Conservation (phyloP, 2,113 vertebrate genomes). For the Nanorana parkeri region DNA sequence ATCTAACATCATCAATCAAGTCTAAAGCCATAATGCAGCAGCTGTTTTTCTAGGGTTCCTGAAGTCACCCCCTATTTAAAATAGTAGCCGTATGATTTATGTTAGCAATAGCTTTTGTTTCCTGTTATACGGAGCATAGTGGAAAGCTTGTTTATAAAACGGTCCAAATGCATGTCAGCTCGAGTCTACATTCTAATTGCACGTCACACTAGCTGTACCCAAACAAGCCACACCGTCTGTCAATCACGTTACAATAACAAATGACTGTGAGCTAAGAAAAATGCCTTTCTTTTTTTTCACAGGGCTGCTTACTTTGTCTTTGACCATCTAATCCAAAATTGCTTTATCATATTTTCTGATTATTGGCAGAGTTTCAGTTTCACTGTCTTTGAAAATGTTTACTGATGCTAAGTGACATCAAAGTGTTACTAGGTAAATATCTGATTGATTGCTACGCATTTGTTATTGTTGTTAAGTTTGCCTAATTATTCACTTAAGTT, state of each 20-base stretch:
- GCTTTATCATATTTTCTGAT: background rate
- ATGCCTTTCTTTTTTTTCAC: background rate
- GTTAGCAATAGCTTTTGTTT: conserved; percentile 36
- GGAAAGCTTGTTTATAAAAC: conserved; percentile 46
- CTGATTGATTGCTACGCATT: too few species aligned
- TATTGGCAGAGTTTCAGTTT: background rate
- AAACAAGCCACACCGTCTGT: conserved; percentile 37
- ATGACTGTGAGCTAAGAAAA: background rate
- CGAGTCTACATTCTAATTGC: conserved; percentile 42
- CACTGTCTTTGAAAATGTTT: background rate
- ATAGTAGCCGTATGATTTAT: conserved; percentile 29
- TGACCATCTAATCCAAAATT: background rate
- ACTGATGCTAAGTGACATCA: too few species aligned
- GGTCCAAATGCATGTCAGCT: conserved; percentile 6
- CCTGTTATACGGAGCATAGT: conserved; percentile 4
- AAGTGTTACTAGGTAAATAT: too few species aligned
- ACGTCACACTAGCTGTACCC: conserved; percentile 7
- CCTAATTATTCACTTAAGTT: too few species aligned
- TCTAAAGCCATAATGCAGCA: background rate
- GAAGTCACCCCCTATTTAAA: background rate
- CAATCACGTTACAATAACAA: conserved; percentile 40
- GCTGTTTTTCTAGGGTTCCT: conserved; percentile 5
- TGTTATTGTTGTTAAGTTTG: too few species aligned
- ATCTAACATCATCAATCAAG: conserved; percentile 44
- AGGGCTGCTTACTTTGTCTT: background rate